Conservation (phyloP, 2,888 invertebrate species). For the Nephrotoma flavescens region DNA sequence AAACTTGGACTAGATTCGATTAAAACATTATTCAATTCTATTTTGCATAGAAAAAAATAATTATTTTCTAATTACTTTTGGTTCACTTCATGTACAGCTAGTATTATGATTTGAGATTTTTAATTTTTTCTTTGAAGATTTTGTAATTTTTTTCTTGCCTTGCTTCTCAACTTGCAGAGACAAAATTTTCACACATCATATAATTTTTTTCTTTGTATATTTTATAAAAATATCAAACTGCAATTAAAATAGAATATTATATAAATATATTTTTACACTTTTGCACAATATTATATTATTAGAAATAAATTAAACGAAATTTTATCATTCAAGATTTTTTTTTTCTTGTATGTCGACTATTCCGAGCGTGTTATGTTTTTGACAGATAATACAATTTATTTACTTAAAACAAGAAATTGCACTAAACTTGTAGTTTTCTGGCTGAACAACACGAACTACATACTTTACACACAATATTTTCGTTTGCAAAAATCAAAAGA, state of each 20-base stretch:
- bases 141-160: not conserved
- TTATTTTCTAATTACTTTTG: not conserved
- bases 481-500: not conserved
- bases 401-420: not conserved
- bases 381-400: not conserved
- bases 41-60: not conserved
- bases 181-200: not conserved
- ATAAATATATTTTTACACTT: not conserved
- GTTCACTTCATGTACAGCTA: not conserved
- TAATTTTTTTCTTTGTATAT: not conserved
- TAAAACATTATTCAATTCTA: not conserved
- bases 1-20: not conserved
- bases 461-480: not conserved
- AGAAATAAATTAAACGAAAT: not conserved
- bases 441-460: not conserved
- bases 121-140: not conserved
- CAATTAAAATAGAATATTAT: not conserved
- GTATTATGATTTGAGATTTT: not conserved
- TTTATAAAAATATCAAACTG: not conserved
- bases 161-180: not conserved
- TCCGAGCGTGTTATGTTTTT: not conserved
- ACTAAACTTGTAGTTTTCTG: not conserved
- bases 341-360: not conserved
- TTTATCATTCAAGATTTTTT: not conserved
- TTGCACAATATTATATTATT: not conserved